A percentile compares a stretch with the other conserved stretches of the same genome.
Conservation (phyloP, 2,797 vertebrate genomes). For the Cyclura pinguis region DNA sequence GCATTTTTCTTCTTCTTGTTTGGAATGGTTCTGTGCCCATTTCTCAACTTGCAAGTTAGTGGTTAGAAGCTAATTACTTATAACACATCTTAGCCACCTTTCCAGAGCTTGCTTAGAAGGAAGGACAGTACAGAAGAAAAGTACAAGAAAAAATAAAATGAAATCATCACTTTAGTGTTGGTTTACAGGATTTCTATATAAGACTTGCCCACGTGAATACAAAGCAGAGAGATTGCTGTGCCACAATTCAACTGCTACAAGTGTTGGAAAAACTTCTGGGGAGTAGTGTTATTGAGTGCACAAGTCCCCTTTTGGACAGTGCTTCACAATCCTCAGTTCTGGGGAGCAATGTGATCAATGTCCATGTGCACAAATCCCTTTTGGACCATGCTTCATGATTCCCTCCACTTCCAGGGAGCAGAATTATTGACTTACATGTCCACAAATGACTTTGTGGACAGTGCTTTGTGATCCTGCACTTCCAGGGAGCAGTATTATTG, state of each 20-base stretch:
- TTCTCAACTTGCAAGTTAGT: constrained; percentile 16
- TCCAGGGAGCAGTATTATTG: too few relatives aligned
- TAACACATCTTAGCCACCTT: not conserved
- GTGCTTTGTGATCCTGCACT: too few relatives aligned
- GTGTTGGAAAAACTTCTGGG: too few relatives aligned
- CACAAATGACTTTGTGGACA: too few relatives aligned
- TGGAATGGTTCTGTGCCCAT: not conserved
- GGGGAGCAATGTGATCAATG: too few relatives aligned
- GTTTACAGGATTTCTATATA: not conserved
- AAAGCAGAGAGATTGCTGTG: not conserved
- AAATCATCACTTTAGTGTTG: not conserved
- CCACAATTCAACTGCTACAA: not conserved
- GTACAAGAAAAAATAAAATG: not conserved
- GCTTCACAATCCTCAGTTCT: too few relatives aligned
- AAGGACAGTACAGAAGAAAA: not conserved
- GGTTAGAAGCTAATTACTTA: constrained; percentile 6
- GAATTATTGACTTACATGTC: too few relatives aligned
- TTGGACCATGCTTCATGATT: too few relatives aligned
- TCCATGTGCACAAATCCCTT: too few relatives aligned
- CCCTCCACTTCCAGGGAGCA: too few relatives aligned
- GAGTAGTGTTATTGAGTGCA: too few relatives aligned
- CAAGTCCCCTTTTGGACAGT: too few relatives aligned
- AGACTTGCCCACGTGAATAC: not conserved
- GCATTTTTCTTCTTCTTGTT: fast-evolving
- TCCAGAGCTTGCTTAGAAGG: not conserved